Base-by-base conservation (phyloP, 2,888 invertebrate genomes). In the Argyresthia goedartella region DNA sequence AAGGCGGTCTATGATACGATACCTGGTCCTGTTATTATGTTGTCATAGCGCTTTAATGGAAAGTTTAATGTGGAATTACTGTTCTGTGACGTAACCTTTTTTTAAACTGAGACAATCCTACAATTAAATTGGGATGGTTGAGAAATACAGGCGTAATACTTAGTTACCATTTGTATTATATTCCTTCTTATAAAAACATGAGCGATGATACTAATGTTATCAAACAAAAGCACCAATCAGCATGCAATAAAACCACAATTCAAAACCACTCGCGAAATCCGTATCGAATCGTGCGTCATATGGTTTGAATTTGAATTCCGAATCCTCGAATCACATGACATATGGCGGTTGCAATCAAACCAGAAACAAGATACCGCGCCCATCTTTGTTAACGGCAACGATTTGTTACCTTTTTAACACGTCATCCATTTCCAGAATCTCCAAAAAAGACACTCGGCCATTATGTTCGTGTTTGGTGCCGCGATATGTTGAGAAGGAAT, bases 361-460 rank as follows among this genome's bases (percentile, higher is more conserved):
- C 25, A 25, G 25, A 25, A 25, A 25, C 71, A 67, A 67, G 69
- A 72, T 66, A 71, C 66, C 54, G 34, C 53, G 55, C 58, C 59
- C 60, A 53, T 60, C 56, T 54, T 43, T 8, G 25, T 33, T 57
- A 58, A 64, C 53, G 58, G 62, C 60, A 64, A 69, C 76, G 72
- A 76, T 77, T 73, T 73, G 78, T 79, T 73, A 79, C 75, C 79
- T 81, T 84, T 84, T 86, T 86, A 85, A 84, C 84, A 84, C 82
- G 74, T 85, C 82, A 82, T 84, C 76, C 76, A 80, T 84, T 76
- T 67, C 67, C 51, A 66, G 77, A 77, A 73, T 71, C 66, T 64
- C 60, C 57, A 62, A 73, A 71, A 73, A 76, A 70, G 71, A 76
- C 77, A 80, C 79, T 77, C 76, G 80, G 68, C 80, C 76, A 76